Evolutionary conservation across 23 tunicate species (phyloP).

Genomic region (Aplidium turbinatum): DNA sequence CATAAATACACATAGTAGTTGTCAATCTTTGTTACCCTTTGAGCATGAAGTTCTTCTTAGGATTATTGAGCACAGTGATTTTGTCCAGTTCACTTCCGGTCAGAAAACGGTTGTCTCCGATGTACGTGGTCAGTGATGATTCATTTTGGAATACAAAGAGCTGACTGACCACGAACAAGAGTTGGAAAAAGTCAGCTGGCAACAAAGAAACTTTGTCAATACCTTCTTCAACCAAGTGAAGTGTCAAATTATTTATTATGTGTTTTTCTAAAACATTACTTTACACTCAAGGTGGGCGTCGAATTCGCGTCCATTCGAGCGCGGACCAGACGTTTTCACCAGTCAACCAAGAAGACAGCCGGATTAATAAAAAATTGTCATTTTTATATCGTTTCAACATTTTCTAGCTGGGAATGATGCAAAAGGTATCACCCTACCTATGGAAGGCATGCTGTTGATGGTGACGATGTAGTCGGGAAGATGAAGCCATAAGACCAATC

Average conservation of each 20-base stretch:
- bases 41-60: conserved; percentile 61
- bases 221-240: background rate
- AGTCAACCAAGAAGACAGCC: background rate
- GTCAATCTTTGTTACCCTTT: conserved; percentile 6
- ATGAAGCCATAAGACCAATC: conserved; percentile 60
- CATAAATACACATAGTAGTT: conserved; percentile 2
- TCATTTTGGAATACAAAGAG: conserved; percentile 62
- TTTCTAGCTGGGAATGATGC: background rate
- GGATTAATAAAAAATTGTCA: background rate
- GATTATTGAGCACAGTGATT: conserved; percentile 50
- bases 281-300: too few relatives aligned
- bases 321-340: too few relatives aligned
- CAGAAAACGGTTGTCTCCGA: conserved; percentile 64
- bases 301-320: too few relatives aligned
- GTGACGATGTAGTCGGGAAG: conserved; percentile 60
- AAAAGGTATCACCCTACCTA: conserved; percentile 26
- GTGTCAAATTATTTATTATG: background rate
- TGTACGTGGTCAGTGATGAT: conserved; percentile 29
- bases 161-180: conserved; percentile 61
- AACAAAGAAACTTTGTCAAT: too few relatives aligned
- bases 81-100: conserved; percentile 56
- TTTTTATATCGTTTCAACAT: too few relatives aligned
- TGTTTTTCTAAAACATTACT: too few relatives aligned
- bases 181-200: conserved; percentile 80
- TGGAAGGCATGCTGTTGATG: conserved; percentile 23